Evolutionary conservation across 2,113 vertebrate species (phyloP).

Genomic region (Lycocorax pyrrhopterus): DNA sequence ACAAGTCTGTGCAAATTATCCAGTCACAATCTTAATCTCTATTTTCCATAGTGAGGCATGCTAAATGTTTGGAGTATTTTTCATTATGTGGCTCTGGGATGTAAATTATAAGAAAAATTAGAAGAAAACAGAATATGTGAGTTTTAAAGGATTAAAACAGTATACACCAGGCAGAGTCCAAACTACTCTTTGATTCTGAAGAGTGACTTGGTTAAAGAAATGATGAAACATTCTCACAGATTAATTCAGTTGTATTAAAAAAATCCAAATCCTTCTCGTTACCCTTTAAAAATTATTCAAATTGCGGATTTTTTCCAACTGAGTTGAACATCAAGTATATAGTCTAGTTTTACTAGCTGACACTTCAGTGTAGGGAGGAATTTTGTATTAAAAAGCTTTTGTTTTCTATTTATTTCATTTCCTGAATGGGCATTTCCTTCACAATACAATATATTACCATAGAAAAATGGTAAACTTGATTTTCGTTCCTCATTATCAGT

Average conservation of each 20-base stretch:
- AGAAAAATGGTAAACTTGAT: not conserved
- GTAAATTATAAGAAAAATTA: not conserved
- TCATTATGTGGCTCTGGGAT: not conserved
- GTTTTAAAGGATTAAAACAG: not conserved
- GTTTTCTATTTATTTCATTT: not conserved
- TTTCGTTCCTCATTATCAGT: not conserved
- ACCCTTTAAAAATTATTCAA: not conserved
- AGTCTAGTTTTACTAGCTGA: not conserved
- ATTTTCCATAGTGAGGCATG: not conserved
- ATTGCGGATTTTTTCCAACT: not conserved
- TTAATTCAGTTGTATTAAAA: not conserved
- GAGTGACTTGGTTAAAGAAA: not conserved
- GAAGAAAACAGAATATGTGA: not conserved
- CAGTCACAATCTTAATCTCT: not conserved
- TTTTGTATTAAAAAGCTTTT: not conserved
- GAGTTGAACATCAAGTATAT: not conserved
- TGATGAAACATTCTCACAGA: not conserved
- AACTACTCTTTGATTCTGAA: not conserved
- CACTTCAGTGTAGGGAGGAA: not conserved
- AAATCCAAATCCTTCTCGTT: not conserved
- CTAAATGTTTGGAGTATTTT: not conserved
- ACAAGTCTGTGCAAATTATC: not conserved
- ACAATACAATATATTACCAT: not conserved
- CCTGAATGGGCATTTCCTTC: not conserved
- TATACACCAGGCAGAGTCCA: not conserved